These are phyloP conservation scores for Asobara japonica DNA, from an alignment of 1,140 invertebrate species.

Conservation along the genomic window DNA sequence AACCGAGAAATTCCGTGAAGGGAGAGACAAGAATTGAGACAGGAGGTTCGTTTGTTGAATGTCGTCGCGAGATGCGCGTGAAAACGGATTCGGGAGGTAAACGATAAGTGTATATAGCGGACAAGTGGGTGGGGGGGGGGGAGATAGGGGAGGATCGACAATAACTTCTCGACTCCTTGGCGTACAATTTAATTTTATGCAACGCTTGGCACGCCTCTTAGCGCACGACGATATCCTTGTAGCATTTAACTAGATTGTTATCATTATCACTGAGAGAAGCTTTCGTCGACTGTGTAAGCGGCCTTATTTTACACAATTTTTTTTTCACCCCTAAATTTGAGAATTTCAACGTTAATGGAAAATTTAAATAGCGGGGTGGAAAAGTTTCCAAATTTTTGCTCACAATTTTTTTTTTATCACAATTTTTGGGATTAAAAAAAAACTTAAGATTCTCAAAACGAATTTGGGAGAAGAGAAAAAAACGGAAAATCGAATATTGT, in stretches of 20 bases:
- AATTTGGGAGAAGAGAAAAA: too few relatives aligned
- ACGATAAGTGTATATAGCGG: constrained; percentile 13
- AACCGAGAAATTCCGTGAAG: not conserved
- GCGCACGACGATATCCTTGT: constrained; percentile 64
- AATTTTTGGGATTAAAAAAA: too few relatives aligned
- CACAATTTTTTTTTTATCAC: too few relatives aligned
- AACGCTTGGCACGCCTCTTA: constrained; percentile 67
- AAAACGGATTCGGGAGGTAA: not conserved
- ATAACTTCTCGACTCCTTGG: constrained; percentile 64
- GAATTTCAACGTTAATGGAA: too few relatives aligned
- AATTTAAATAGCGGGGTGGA: too few relatives aligned
- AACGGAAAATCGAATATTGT: too few relatives aligned
- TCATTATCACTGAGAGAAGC: constrained; percentile 37
- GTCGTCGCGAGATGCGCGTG: not conserved
- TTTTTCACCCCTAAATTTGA: too few relatives aligned
- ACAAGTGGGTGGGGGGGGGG: constrained; percentile 40
- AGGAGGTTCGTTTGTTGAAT: constrained; percentile 1
- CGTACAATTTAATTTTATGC: constrained; percentile 68
- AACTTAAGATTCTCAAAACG: too few relatives aligned
- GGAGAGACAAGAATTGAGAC: not conserved
- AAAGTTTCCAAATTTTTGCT: too few relatives aligned
- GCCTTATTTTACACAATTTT: constrained; percentile 11
- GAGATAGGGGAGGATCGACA: constrained; percentile 58
- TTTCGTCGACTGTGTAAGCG: not conserved
- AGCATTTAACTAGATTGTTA: constrained; percentile 63